Evolutionary conservation across 2,888 invertebrate species (phyloP), one percentile per base, ranked within the genome.

Genomic region (Coremacera marginata): DNA sequence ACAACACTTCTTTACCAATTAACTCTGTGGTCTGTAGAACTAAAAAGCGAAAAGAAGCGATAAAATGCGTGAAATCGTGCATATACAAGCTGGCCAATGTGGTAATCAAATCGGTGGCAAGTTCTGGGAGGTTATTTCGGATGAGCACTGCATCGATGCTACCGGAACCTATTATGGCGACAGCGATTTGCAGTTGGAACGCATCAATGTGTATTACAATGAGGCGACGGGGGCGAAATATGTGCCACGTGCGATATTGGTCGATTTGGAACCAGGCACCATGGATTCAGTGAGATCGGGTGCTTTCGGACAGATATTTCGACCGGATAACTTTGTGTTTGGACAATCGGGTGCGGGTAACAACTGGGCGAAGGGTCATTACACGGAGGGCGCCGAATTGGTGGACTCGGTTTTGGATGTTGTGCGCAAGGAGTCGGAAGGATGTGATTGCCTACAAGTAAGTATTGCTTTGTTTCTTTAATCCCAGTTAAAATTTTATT

Each of bases 261-360:
- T 98, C 81, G 98, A 98, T 88, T 91, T 98, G 87, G 98, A 98
- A 90, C 98, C 98, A 67, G 98, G 98, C 82, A 98, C 98, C 84
- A 98, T 98, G 98, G 98, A 98, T 90, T 96, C 97, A 0, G 97
- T 98, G 80, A 93, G 98, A 81, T 96, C 97, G 0, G 97, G 98
- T 77, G 96, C 97, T 16, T 98, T 96, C 90, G 97, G 93, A 89
- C 97, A 97, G 89, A 95, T 98, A 86, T 98, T 97, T 92, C 91
- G 97, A 81, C 98, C 98, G 22, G 97, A 98, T 91, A 98, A 98
- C 91, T 98, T 97, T 89, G 96, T 98, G 31, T 98, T 97, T 89
- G 96, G 96, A 70, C 95, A 95, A 88, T 93, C 93, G 11, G 95
- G 95, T 9, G 95, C 95, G 80, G 95, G 95, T 77, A 95, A 95